phyloP scores from a whole-genome alignment of 1,140 invertebrate species.

The Caerostris extrusa region DNA sequence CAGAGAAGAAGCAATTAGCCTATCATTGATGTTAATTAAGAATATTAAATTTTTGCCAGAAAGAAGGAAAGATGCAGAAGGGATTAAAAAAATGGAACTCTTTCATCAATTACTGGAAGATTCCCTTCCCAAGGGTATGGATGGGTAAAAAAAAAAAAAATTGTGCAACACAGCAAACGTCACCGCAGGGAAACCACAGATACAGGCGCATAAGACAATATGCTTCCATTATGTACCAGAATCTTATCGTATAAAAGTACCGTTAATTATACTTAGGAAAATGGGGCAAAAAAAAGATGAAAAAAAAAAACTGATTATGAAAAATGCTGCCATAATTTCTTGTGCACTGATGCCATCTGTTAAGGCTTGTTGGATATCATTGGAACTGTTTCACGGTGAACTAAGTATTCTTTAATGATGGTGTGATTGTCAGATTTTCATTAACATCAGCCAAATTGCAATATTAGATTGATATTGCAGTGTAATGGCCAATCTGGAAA shows the following conservation, averaged over 20 bases:
- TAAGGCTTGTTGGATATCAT: not conserved
- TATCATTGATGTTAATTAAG: conserved; percentile 55
- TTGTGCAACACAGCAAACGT: not conserved
- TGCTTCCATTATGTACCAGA: not conserved
- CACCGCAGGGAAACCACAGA: conserved; percentile 26
- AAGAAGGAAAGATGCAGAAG: not conserved
- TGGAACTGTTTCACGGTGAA: not conserved
- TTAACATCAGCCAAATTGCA: not conserved
- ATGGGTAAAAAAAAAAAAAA: not conserved
- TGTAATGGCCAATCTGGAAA: not conserved
- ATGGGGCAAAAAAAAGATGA: not conserved
- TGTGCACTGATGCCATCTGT: not conserved
- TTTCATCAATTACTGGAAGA: not conserved
- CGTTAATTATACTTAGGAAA: not conserved
- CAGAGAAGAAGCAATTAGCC: conserved; percentile 32
- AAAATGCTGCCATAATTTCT: conserved; percentile 19
- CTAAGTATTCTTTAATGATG: conserved; percentile 16
- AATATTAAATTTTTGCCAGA: conserved; percentile 29
- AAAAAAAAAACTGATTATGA: not conserved
- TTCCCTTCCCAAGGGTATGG: not conserved
- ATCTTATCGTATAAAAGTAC: conserved; percentile 3
- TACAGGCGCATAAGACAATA: conserved; percentile 1
- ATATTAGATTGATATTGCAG: not conserved
- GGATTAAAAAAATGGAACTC: not conserved
- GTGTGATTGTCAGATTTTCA: not conserved